Evolutionary conservation across 2,797 vertebrate species (phyloP).

Genomic region (Paedocypris micromegethes): DNA sequence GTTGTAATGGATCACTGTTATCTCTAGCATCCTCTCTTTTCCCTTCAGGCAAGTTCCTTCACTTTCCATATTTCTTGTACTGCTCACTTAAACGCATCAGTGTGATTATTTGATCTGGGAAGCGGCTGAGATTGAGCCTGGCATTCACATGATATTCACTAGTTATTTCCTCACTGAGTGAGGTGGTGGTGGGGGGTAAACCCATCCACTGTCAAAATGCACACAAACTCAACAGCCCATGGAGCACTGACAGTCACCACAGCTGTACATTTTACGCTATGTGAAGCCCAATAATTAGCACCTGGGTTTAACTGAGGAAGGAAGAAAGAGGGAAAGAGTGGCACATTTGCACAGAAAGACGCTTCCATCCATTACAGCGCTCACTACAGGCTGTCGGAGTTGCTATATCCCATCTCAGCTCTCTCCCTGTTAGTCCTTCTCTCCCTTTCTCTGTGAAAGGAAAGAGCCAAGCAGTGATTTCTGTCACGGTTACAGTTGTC

Average conservation of each 20-base stretch:
- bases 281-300: slow-evolving; percentile 88
- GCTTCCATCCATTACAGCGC: slow-evolving; percentile 41
- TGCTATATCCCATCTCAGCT: slow-evolving; percentile 56
- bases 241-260: slow-evolving; percentile 75
- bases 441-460: slow-evolving; percentile 46
- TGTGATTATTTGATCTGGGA: slow-evolving; percentile 13
- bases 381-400: slow-evolving; percentile 53
- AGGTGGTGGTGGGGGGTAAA: slow-evolving; percentile 45
- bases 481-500: slow-evolving; percentile 78
- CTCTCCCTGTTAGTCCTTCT: slow-evolving; percentile 34
- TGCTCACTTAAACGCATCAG: slow-evolving; percentile 36
- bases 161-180: slow-evolving; percentile 44
- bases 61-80: slow-evolving; percentile 36
- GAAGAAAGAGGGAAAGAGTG: slow-evolving; percentile 22
- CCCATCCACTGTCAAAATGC: slow-evolving; percentile 76
- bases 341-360: slow-evolving; percentile 49
- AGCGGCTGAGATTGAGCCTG: slow-evolving; percentile 55
- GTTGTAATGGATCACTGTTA: slow-evolving; percentile 24
- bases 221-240: slow-evolving; percentile 76
- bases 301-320: slow-evolving; percentile 62
- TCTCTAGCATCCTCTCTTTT: slow-evolving; percentile 15
- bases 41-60: slow-evolving; percentile 32
- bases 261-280: slow-evolving; percentile 82
- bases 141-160: slow-evolving; percentile 48
- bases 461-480: slow-evolving; percentile 71